Conservation (phyloP, 2,888 invertebrate species). For the Cheilosia scutellata region DNA sequence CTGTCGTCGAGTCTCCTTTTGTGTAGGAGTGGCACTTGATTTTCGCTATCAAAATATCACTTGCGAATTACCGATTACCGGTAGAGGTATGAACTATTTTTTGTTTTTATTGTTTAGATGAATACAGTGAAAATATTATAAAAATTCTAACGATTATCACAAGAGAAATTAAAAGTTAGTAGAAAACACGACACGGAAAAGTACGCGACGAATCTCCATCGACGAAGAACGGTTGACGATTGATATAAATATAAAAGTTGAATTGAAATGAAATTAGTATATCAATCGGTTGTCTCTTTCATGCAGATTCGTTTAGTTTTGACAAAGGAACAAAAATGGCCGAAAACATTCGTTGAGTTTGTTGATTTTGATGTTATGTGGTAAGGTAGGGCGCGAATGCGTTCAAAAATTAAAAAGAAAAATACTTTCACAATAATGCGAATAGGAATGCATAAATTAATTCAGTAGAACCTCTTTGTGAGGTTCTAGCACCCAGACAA, state of each 20-base stretch:
- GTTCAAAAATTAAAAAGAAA: conserved; percentile 5
- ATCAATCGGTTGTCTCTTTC: conserved; percentile 34
- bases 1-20: conserved; percentile 42
- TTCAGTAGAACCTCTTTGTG: too few relatives aligned
- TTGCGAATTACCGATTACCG: neutral
- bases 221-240: conserved; percentile 41
- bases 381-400: conserved; percentile 5
- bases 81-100: neutral
- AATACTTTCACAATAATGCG: too few relatives aligned
- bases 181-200: conserved; percentile 22
- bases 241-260: conserved; percentile 53
- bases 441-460: too few relatives aligned
- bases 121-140: neutral
- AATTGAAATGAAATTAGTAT: conserved; percentile 19
- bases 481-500: too few relatives aligned
- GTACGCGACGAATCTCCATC: conserved; percentile 45
- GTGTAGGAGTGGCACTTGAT: conserved; percentile 73
- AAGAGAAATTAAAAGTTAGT: conserved; percentile 12
- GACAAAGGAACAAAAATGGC: conserved; percentile 54
- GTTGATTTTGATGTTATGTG: neutral
- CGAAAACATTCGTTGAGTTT: conserved; percentile 26
- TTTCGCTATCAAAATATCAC: conserved; percentile 37
- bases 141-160: conserved; percentile 28
- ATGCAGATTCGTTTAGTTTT: conserved; percentile 51
- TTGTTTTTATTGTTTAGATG: neutral